A percentile compares a stretch with the other conserved stretches of the same genome.
Conservation (phyloP, 2,113 vertebrate genomes). For the Thunnus thynnus region DNA sequence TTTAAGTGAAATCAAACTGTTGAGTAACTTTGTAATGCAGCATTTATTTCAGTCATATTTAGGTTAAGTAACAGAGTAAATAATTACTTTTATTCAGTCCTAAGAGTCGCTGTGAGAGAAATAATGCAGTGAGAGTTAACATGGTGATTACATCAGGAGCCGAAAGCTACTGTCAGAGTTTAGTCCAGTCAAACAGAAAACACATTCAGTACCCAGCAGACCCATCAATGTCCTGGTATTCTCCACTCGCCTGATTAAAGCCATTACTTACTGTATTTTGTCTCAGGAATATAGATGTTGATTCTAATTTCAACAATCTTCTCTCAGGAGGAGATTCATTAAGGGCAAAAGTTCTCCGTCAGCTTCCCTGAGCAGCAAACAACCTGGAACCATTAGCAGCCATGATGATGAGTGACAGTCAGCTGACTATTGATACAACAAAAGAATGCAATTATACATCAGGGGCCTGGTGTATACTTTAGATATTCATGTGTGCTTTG, state of each 20-base stretch:
- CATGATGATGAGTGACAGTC: constrained; percentile 46
- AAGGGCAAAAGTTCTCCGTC: constrained; percentile 17
- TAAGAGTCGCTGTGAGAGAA: neutral
- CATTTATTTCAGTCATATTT: neutral
- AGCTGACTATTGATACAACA: constrained; percentile 30
- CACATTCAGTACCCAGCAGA: constrained; percentile 11
- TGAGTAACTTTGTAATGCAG: neutral
- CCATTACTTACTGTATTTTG: constrained; percentile 21
- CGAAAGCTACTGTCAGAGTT: constrained; percentile 23
- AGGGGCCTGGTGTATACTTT: constrained; percentile 30
- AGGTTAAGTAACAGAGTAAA: neutral
- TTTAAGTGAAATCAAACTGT: too few relatives aligned
- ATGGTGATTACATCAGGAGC: constrained; percentile 15
- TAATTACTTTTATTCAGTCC: neutral
- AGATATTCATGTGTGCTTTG: constrained; percentile 49
- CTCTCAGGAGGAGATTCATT: constrained; percentile 39
- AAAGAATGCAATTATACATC: constrained; percentile 31
- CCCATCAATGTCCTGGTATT: neutral
- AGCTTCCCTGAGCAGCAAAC: constrained; percentile 12
- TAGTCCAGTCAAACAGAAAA: constrained; percentile 38
- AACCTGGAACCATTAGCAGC: constrained; percentile 30
- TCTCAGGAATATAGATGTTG: constrained; percentile 6
- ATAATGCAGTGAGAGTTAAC: neutral
- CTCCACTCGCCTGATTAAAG: constrained; percentile 31
- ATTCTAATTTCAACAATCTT: constrained; percentile 12